Base-by-base conservation (phyloP, 1,140 invertebrate genomes). In the Drosophila insularis region DNA sequence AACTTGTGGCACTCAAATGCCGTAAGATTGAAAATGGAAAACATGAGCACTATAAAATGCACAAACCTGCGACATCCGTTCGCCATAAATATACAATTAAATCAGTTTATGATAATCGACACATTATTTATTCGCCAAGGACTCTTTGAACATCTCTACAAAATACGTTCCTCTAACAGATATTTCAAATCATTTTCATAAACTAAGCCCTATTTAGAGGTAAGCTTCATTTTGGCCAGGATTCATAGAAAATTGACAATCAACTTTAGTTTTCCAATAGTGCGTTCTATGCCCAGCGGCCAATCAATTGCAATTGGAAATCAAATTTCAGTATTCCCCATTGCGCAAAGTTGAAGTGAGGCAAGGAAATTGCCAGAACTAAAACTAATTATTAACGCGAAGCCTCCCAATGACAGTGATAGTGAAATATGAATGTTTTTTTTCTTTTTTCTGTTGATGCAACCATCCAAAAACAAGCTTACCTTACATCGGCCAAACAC, bases 1-100 rank as follows among this genome's bases (percentile, higher is more conserved):
- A 58, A 58, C 55, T 58, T 58, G 55, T 35, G 17, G 55, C 55
- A 35, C 17, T 37, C 31, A 19, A 35, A 17, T 19, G 55, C 32
- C 14, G n/a, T 6, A 8, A 35, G 31, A 19, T 35, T 58, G 14
- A 35, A 35, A n/a, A 50, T 50, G 17, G 11, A 14, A 50, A 50
- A 4, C 10, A 46, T 46, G 2, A 17, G 14, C 14, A 7, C 17
- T 46, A 46, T 46, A 46, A 46, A 46, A 19, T 10, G 5, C 40
- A 17, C 6, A 46, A 7, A 35, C 32, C 7, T 27, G 27, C 43
- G 11, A 50, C 19, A 50, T 50, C 1, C 17, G 17, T 21, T 2
- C 2, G n/a, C 5, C 43, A 50, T 50, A 50, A 50, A 21, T 50
- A 50, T 21, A 11, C 2, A 19, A 19, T 46, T 19, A 46, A 46